Percentiles rank a stretch among this genome's conserved stretches.
Conservation (phyloP, 2,113 vertebrate genomes). For the Hystrix cristata region DNA sequence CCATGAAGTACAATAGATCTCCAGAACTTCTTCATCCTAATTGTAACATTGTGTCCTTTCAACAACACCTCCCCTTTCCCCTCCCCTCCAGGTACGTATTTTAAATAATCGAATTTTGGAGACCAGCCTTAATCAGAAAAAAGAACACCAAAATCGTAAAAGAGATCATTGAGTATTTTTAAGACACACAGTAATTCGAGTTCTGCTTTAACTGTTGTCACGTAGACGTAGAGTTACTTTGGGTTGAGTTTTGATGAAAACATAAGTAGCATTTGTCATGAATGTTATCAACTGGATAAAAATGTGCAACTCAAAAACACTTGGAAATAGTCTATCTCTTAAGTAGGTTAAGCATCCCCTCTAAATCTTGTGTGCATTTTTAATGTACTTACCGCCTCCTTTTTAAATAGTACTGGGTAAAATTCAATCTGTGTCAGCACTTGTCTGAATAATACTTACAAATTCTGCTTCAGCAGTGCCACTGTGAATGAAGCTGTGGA, state of each 20-base stretch:
- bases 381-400: constrained; percentile 43
- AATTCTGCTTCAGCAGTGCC: constrained; percentile 52
- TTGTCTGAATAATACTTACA: constrained; percentile 71
- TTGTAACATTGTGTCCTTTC: neutral
- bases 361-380: constrained; percentile 61
- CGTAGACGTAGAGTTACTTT: neutral
- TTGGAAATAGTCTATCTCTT: constrained; percentile 65
- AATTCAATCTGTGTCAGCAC: constrained; percentile 55
- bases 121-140: neutral
- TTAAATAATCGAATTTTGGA: constrained; percentile 48
- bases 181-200: constrained; percentile 37
- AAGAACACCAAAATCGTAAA: neutral
- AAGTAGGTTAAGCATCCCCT: constrained; percentile 73
- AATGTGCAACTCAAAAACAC: constrained; percentile 66
- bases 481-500: constrained; percentile 40
- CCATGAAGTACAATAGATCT: neutral
- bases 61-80: neutral
- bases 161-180: constrained; percentile 1
- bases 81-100: neutral
- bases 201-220: constrained; percentile 43
- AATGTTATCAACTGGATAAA: constrained; percentile 56
- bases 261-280: constrained; percentile 49
- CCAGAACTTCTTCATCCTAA: neutral
- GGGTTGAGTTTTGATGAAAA: constrained; percentile 46
- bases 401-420: constrained; percentile 61